These are phyloP conservation scores for Macrosteles quadrilineatus DNA, from an alignment of 1,140 invertebrate species.

Conservation along the genomic window DNA sequence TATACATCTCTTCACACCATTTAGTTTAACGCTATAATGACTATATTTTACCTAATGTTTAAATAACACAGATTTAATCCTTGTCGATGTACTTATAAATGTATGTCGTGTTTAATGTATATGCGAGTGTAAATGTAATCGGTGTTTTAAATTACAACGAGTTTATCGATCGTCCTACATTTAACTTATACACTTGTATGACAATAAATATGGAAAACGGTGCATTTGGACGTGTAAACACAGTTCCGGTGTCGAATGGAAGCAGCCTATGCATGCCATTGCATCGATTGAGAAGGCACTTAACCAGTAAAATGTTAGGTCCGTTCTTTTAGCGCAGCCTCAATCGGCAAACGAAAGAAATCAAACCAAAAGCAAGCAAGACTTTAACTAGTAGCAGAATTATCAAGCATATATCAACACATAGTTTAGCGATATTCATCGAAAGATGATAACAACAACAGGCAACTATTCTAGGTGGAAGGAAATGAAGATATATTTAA, in stretches of 20 bases:
- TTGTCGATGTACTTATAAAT: conserved; percentile 10
- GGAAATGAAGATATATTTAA: conserved; percentile 27
- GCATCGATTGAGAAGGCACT: conserved; percentile 34
- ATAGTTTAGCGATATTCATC: conserved; percentile 21
- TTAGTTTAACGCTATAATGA: conserved; percentile 25
- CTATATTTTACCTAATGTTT: conserved; percentile 23
- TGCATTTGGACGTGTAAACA: conserved; percentile 21
- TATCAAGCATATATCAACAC: conserved; percentile 27
- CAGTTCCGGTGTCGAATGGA: conserved; percentile 18
- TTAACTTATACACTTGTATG: neutral
- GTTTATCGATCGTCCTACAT: conserved; percentile 2
- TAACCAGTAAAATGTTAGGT: conserved; percentile 35
- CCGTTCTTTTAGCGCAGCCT: conserved; percentile 34
- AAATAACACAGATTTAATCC: conserved; percentile 18
- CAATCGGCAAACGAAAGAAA: conserved; percentile 30
- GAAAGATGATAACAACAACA: conserved; percentile 25
- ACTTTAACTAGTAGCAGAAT: conserved; percentile 24
- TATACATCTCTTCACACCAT: conserved; percentile 29
- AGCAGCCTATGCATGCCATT: conserved; percentile 35
- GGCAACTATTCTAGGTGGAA: conserved; percentile 22
- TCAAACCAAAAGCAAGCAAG: conserved; percentile 29
- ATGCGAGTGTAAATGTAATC: conserved; percentile 4
- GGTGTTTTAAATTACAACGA: neutral
- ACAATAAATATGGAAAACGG: conserved; percentile 20
- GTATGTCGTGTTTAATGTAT: conserved; percentile 1